Percentiles rank a stretch among this genome's conserved stretches.
Evolutionary conservation across 2,113 vertebrate species (phyloP).

Genomic region (Corythoichthys intestinalis): DNA sequence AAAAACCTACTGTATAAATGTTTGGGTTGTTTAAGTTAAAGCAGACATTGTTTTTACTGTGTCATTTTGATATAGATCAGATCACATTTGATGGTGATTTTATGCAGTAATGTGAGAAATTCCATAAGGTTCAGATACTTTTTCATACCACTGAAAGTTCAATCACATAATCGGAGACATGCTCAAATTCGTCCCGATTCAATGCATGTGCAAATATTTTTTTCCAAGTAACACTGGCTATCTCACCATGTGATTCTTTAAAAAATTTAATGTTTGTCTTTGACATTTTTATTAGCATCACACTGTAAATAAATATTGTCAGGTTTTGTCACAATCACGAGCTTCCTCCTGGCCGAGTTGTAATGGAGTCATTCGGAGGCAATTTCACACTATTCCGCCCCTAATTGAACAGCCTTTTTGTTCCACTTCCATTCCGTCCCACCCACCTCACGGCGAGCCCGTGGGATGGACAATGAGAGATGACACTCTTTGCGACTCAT

Average conservation of each 20-base stretch:
- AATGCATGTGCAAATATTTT: neutral
- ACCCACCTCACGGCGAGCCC: constrained; percentile 63
- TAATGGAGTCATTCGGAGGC: constrained; percentile 77
- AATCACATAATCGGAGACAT: too few species aligned
- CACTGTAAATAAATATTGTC: neutral
- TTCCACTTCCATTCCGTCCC: constrained; percentile 69
- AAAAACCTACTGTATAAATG: too few species aligned
- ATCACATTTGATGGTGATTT: too few species aligned
- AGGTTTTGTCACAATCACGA: neutral
- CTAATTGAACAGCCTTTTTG: constrained; percentile 82
- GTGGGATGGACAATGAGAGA: constrained; percentile 77
- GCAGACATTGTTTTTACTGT: too few species aligned
- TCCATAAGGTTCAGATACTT: too few species aligned
- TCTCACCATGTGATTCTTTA: neutral
- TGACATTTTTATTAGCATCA: neutral
- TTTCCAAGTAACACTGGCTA: too few species aligned
- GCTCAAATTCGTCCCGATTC: too few species aligned
- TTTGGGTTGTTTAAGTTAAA: too few species aligned
- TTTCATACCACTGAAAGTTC: too few species aligned
- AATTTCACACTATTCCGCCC: constrained; percentile 78
- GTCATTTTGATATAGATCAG: too few species aligned
- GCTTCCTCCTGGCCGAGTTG: constrained; percentile 8
- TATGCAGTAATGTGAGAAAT: too few species aligned
- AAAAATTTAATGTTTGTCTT: neutral
- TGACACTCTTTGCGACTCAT: constrained; percentile 76